phyloP scores from a whole-genome alignment of 35 echinoderm and acorn worm species.

The Eucidaris tribuloides region DNA sequence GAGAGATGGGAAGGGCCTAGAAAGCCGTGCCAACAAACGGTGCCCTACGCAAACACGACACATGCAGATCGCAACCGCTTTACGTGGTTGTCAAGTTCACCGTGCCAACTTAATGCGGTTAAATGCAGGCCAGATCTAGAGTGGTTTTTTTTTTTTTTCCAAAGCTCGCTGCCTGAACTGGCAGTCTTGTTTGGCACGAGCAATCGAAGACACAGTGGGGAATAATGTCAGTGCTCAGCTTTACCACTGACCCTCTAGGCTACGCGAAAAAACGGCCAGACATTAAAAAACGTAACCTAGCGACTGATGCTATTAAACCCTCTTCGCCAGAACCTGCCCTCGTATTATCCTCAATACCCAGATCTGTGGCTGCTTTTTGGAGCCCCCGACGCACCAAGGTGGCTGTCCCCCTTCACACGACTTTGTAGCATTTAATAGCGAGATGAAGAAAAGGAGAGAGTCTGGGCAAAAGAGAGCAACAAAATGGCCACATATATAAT shows the following conservation, averaged over 20 bases:
- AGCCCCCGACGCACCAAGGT: neutral
- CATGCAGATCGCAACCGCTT: too few species aligned
- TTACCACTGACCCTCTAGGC: constrained; percentile 6
- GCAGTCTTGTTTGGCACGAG: too few species aligned
- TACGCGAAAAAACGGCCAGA: constrained; percentile 1
- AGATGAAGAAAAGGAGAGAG: neutral
- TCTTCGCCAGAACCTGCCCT: neutral
- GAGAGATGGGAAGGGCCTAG: too few species aligned
- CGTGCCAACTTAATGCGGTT: too few species aligned
- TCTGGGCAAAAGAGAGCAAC: neutral
- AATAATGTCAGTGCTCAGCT: neutral
- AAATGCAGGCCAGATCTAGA: too few species aligned
- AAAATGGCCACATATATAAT: constrained; percentile 26
- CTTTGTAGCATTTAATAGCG: neutral
- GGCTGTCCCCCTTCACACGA: neutral
- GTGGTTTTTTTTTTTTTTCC: too few species aligned
- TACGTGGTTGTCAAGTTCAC: too few species aligned
- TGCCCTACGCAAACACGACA: too few species aligned
- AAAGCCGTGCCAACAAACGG: too few species aligned
- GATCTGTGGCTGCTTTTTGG: constrained; percentile 15
- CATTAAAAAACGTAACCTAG: constrained; percentile 35
- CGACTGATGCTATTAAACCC: constrained; percentile 33
- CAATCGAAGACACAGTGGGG: too few species aligned
- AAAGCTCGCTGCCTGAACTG: too few species aligned
- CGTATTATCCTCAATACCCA: constrained; percentile 31